Evolutionary conservation across 2,888 invertebrate species (phyloP).

Genomic region (Acronicta aceris): DNA sequence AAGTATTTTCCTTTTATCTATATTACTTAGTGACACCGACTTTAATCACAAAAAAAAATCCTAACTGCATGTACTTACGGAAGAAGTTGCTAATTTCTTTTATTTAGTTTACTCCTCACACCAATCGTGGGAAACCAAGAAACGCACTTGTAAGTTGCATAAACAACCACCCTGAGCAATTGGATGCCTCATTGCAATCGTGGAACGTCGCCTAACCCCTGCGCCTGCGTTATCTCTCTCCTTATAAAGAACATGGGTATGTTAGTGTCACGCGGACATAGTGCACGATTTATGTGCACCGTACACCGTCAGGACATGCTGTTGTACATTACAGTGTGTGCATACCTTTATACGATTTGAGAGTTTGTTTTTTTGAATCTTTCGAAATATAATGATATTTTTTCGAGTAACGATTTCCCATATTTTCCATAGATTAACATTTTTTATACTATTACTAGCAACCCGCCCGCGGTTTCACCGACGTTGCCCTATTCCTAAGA

Average conservation of each 20-base stretch:
- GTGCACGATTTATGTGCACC: conserved; percentile 41
- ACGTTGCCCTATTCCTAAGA: too few species aligned
- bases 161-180: conserved; percentile 38
- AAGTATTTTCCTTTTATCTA: too few species aligned
- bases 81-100: too few species aligned
- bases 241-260: conserved; percentile 50
- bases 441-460: too few species aligned
- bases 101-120: too few species aligned
- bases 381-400: too few species aligned
- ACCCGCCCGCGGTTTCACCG: too few species aligned
- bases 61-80: not conserved
- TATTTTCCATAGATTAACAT: too few species aligned
- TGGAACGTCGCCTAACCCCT: conserved; percentile 37
- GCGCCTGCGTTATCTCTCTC: conserved; percentile 47
- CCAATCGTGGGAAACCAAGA: conserved; percentile 20
- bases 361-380: too few species aligned
- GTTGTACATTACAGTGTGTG: conserved; percentile 10
- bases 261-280: conserved; percentile 47
- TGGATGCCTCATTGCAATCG: conserved; percentile 40
- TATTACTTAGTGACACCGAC: too few species aligned
- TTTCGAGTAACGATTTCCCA: too few species aligned
- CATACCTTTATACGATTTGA: conserved; percentile 1
- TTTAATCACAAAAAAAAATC: not conserved
- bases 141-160: conserved; percentile 14
- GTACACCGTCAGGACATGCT: conserved; percentile 29